Percentiles rank a stretch among this genome's conserved stretches.
phyloP scores from a whole-genome alignment of 2,888 invertebrate genomes.

The Epiperipatus broadwayi region DNA sequence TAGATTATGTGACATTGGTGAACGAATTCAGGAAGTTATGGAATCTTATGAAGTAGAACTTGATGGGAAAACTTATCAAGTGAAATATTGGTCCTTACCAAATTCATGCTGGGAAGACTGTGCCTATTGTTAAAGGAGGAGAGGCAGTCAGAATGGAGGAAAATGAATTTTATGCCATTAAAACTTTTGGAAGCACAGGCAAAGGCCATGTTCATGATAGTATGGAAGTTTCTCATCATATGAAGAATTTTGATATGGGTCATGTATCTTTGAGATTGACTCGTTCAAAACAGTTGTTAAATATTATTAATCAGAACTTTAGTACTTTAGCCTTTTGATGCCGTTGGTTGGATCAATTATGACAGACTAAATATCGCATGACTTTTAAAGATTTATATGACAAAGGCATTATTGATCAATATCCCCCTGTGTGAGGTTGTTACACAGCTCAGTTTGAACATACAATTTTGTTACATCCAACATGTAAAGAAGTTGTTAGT shows the following conservation, averaged over 20 bases:
- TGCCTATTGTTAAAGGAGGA: constrained; percentile 96
- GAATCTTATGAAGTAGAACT: constrained; percentile 95
- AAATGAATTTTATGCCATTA: constrained; percentile 33
- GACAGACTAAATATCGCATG: constrained; percentile 35
- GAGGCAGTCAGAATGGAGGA: constrained; percentile 89
- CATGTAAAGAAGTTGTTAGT: constrained; percentile 36
- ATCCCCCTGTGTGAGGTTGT: constrained; percentile 35
- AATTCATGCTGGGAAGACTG: constrained; percentile 80
- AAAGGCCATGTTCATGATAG: constrained; percentile 35
- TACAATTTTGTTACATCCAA: constrained; percentile 35
- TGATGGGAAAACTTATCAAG: constrained; percentile 83
- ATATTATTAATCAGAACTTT: constrained; percentile 35
- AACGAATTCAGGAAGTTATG: constrained; percentile 97
- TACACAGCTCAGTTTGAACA: constrained; percentile 38
- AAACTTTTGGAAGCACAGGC: constrained; percentile 37
- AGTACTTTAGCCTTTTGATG: constrained; percentile 36
- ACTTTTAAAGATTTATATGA: constrained; percentile 35
- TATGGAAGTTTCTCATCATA: constrained; percentile 38
- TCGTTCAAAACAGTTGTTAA: constrained; percentile 33
- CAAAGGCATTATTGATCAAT: constrained; percentile 33
- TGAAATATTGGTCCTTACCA: constrained; percentile 78
- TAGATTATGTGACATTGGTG: constrained; percentile 82
- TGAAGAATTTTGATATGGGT: constrained; percentile 35
- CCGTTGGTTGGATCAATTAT: constrained; percentile 35
- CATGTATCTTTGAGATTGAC: constrained; percentile 24